Conservation (phyloP, 2,888 invertebrate species). For the Leptura quadrifasciata region DNA sequence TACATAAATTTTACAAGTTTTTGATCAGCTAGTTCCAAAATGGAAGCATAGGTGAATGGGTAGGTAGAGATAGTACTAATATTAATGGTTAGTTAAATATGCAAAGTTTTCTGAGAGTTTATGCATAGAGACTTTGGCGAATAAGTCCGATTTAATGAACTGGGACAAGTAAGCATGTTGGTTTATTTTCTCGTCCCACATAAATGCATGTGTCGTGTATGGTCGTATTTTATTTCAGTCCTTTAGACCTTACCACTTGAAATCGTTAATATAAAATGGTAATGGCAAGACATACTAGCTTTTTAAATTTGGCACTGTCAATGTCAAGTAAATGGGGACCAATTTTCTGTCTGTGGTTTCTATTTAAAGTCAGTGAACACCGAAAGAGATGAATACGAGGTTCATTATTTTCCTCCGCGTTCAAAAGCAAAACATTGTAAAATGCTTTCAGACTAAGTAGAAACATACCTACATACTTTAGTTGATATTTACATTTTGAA, state of each 20-base stretch:
- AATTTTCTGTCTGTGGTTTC: slow-evolving; percentile 53
- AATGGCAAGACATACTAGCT: slow-evolving; percentile 29
- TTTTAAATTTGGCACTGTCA: slow-evolving; percentile 51
- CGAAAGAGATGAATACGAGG: slow-evolving; percentile 49
- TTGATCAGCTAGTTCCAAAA: too few relatives aligned
- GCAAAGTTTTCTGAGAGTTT: background rate
- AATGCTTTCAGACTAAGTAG: slow-evolving; percentile 40
- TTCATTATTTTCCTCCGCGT: slow-evolving; percentile 47
- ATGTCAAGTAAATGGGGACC: slow-evolving; percentile 51
- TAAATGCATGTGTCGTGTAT: slow-evolving; percentile 25
- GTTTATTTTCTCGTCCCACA: background rate
- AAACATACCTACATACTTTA: background rate
- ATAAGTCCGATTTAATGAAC: background rate
- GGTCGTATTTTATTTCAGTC: slow-evolving; percentile 22
- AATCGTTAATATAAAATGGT: slow-evolving; percentile 37
- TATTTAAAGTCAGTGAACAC: slow-evolving; percentile 47
- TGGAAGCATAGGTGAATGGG: too few relatives aligned
- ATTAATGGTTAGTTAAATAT: background rate
- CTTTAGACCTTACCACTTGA: slow-evolving; percentile 17
- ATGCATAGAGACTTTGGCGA: background rate
- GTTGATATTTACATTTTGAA: background rate
- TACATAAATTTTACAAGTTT: too few relatives aligned
- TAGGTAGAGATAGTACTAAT: too few relatives aligned
- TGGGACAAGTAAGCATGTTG: background rate
- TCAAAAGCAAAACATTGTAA: slow-evolving; percentile 50